phyloP scores from a whole-genome alignment of 2,113 vertebrate genomes.

The Chroicocephalus ridibundus region DNA sequence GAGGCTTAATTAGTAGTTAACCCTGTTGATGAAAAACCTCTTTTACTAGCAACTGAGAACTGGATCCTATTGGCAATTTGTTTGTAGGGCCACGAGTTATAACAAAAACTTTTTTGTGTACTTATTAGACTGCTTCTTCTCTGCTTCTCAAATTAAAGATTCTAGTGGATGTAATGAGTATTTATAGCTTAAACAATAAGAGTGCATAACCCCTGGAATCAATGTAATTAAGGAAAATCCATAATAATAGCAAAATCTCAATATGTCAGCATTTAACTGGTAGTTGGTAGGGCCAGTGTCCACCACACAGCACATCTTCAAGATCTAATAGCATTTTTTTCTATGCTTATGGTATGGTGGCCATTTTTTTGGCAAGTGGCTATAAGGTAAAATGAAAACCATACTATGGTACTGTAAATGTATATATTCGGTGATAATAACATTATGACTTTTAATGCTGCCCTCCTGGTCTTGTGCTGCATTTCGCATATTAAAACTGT shows the following conservation, averaged over 20 bases:
- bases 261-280: background rate
- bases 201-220: constrained; percentile 33
- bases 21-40: background rate
- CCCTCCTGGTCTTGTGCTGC: background rate
- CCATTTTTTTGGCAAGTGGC: background rate
- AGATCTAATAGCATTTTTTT: background rate
- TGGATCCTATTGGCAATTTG: background rate
- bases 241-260: constrained; percentile 37
- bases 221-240: constrained; percentile 65
- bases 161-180: constrained; percentile 5
- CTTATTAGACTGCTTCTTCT: background rate
- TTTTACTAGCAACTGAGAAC: background rate
- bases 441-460: background rate
- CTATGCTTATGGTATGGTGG: background rate
- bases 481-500: background rate
- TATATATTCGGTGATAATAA: background rate
- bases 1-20: constrained; percentile 2
- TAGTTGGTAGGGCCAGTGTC: background rate
- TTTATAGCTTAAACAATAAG: constrained; percentile 43
- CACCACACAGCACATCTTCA: background rate
- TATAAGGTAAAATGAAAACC: background rate
- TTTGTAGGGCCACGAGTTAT: background rate
- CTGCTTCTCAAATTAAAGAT: background rate
- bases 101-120: background rate
- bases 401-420: background rate